Conservation (phyloP, 2,888 invertebrate species). For the Eurytoma californica region DNA sequence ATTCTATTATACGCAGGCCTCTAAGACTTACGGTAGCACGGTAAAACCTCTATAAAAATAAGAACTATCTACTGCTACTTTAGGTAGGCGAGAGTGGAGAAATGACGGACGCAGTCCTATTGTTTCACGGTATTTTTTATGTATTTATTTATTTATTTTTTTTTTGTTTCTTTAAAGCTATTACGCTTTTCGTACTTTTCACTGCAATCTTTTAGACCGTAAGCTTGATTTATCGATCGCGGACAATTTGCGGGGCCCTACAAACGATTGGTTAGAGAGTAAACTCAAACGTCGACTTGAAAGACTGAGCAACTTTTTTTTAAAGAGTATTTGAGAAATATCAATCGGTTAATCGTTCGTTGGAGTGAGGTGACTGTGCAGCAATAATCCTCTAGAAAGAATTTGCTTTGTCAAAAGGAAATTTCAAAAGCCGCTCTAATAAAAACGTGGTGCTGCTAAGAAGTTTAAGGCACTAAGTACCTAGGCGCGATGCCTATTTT, state of each 20-base stretch:
- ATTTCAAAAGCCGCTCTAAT: too few relatives aligned
- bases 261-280: too few relatives aligned
- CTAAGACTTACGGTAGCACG: slow-evolving; percentile 72
- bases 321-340: too few relatives aligned
- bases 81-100: slow-evolving; percentile 56
- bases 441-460: slow-evolving; percentile 45
- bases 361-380: too few relatives aligned
- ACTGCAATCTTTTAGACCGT: slow-evolving; percentile 8
- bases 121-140: slow-evolving; percentile 18
- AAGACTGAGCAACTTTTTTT: too few relatives aligned
- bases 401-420: too few relatives aligned
- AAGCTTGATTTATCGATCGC: too few relatives aligned
- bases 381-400: too few relatives aligned
- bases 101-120: slow-evolving; percentile 40
- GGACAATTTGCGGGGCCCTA: too few relatives aligned
- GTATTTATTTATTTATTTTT: too few relatives aligned
- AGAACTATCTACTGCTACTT: slow-evolving; percentile 62
- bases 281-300: too few relatives aligned
- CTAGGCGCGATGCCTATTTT: slow-evolving; percentile 57
- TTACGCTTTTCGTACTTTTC: slow-evolving; percentile 18
- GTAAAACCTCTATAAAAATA: slow-evolving; percentile 67
- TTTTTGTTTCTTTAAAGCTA: slow-evolving; percentile 15
- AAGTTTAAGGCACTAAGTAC: slow-evolving; percentile 61
- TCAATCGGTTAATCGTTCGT: too few relatives aligned
- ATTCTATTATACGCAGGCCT: slow-evolving; percentile 70